Evolutionary conservation across 2,113 vertebrate genomes (phyloP).

Genomic region (Brachyhypopomus gauderio): DNA sequence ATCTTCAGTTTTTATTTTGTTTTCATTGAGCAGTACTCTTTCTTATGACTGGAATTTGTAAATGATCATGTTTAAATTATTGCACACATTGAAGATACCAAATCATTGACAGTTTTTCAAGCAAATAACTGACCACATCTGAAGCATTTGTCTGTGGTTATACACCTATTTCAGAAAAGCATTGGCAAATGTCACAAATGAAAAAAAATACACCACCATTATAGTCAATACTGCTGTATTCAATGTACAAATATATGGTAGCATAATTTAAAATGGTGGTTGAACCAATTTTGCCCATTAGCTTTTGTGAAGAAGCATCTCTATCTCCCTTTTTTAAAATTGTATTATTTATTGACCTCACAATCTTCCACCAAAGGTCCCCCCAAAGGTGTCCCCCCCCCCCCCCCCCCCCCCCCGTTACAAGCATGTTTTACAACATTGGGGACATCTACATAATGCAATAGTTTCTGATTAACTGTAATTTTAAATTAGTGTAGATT

Average conservation of each 20-base stretch:
- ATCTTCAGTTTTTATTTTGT: neutral
- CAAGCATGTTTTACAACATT: neutral
- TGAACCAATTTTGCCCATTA: constrained; percentile 16
- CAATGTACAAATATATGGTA: neutral
- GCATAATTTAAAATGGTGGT: neutral
- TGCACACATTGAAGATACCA: neutral
- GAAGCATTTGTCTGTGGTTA: neutral
- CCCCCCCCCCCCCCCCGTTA: neutral
- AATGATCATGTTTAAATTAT: neutral
- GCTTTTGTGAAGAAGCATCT: constrained; percentile 62
- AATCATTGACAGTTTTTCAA: constrained; percentile 7
- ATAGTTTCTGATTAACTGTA: neutral
- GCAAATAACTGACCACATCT: neutral
- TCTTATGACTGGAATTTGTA: neutral
- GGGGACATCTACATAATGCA: neutral
- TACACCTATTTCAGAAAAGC: neutral
- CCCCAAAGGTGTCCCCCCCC: too few species aligned
- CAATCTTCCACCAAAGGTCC: constrained; percentile 2
- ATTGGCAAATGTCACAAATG: neutral
- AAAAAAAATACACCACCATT: neutral
- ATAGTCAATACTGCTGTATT: neutral
- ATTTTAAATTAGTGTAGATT: neutral
- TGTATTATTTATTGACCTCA: constrained; percentile 38
- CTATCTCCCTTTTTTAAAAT: neutral
- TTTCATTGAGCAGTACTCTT: neutral